A percentile compares a stretch with the other conserved stretches of the same genome.
Conservation (phyloP, 1,140 invertebrate genomes). For the Eciton burchellii region DNA sequence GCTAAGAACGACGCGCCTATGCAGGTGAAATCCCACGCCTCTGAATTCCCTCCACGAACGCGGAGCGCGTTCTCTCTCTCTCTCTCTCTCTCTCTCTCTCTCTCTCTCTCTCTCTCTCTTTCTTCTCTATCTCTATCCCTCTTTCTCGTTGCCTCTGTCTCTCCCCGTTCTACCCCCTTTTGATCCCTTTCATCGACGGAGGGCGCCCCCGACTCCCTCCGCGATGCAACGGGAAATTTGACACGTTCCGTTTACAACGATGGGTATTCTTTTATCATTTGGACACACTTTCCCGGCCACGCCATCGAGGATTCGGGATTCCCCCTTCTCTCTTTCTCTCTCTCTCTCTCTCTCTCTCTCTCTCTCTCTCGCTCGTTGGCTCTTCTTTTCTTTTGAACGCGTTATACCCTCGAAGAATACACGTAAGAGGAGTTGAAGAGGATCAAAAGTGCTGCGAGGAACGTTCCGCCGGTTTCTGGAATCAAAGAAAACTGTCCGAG, state of each 20-base stretch:
- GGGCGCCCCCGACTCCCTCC: constrained; percentile 19
- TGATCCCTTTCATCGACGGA: constrained; percentile 41
- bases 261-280: constrained; percentile 77
- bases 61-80: constrained; percentile 22
- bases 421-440: too few relatives aligned
- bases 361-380: constrained; percentile 35
- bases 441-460: too few relatives aligned
- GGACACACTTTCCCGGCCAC: constrained; percentile 74
- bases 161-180: constrained; percentile 3
- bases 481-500: too few relatives aligned
- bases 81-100: constrained; percentile 13
- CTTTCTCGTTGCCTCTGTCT: constrained; percentile 28
- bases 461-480: too few relatives aligned
- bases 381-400: too few relatives aligned
- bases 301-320: constrained; percentile 15
- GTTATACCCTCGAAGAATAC: too few relatives aligned
- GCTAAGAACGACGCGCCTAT: constrained; percentile 31
- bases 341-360: constrained; percentile 50
- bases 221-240: constrained; percentile 68
- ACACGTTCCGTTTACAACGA: constrained; percentile 69
- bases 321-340: constrained; percentile 2
- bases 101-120: too few relatives aligned
- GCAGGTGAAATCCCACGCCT: constrained; percentile 75
- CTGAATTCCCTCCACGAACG: constrained; percentile 59
- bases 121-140: constrained; percentile 42